Conservation (phyloP, 2,797 vertebrate species). For the Astyanax mexicanus region DNA sequence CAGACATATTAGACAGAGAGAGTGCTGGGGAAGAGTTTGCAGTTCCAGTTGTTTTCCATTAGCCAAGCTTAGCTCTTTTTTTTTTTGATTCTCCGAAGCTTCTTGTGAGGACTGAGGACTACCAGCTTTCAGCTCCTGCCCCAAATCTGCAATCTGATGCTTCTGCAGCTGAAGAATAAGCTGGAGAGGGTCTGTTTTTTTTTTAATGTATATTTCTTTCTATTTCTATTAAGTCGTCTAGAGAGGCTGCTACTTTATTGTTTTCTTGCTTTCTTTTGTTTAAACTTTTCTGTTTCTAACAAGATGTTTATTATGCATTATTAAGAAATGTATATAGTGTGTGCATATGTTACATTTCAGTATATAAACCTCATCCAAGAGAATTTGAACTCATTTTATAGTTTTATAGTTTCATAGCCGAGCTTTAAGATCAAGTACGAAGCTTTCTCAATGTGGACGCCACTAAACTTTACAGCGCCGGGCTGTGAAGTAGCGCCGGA, state of each 20-base stretch:
- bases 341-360: no score
- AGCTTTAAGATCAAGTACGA: conserved; percentile 5
- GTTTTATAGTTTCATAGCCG: background rate
- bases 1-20: no score
- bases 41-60: background rate
- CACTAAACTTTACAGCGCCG: conserved; percentile 12
- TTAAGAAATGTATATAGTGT: no score
- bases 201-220: no score
- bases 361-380: no score
- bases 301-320: no score
- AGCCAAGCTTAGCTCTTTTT: background rate
- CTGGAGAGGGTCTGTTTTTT: background rate
- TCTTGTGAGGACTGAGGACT: background rate
- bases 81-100: background rate
- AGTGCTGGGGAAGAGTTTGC: no score
- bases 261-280: background rate
- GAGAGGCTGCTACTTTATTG: background rate
- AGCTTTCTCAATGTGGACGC: conserved; percentile 15
- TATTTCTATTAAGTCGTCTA: background rate
- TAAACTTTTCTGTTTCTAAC: background rate
- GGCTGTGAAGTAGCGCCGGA: background rate
- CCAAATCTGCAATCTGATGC: background rate
- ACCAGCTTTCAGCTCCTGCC: background rate
- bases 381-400: background rate
- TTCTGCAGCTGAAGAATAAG: background rate